These are phyloP conservation scores for Nymphalis io DNA, from an alignment of 1,140 invertebrate genomes.

Conservation along the genomic window DNA sequence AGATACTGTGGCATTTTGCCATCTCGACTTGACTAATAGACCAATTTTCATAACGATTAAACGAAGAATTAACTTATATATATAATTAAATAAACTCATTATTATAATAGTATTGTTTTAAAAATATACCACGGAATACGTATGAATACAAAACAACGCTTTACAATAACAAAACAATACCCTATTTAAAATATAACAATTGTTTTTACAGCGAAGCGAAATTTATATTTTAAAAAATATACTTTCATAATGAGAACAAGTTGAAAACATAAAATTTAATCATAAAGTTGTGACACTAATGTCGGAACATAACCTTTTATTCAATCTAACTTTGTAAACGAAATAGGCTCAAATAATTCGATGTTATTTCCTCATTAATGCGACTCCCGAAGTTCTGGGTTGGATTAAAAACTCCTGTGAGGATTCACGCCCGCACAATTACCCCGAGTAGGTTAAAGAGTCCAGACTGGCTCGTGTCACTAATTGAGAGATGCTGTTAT, in stretches of 20 bases:
- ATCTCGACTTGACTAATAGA: conserved; percentile 17
- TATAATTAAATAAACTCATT: background rate
- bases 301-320: conserved; percentile 62
- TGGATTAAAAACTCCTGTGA: conserved; percentile 70
- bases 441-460: conserved; percentile 46
- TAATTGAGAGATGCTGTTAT: conserved; percentile 40
- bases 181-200: conserved; percentile 6
- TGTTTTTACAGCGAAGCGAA: background rate
- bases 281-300: conserved; percentile 61
- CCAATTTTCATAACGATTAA: conserved; percentile 34
- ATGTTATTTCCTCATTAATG: conserved; percentile 73
- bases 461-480: conserved; percentile 24
- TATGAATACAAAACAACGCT: background rate
- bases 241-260: conserved; percentile 3
- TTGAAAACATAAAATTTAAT: conserved; percentile 55
- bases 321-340: conserved; percentile 69
- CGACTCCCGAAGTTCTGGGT: conserved; percentile 60
- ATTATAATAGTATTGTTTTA: background rate
- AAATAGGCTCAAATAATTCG: conserved; percentile 59
- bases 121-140: background rate
- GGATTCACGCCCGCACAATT: conserved; percentile 60
- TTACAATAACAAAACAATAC: background rate
- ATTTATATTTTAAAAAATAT: background rate
- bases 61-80: background rate
- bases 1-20: conserved; percentile 22